Base-by-base conservation (phyloP, 2,797 vertebrate genomes). In the Oreochromis mossambicus region DNA sequence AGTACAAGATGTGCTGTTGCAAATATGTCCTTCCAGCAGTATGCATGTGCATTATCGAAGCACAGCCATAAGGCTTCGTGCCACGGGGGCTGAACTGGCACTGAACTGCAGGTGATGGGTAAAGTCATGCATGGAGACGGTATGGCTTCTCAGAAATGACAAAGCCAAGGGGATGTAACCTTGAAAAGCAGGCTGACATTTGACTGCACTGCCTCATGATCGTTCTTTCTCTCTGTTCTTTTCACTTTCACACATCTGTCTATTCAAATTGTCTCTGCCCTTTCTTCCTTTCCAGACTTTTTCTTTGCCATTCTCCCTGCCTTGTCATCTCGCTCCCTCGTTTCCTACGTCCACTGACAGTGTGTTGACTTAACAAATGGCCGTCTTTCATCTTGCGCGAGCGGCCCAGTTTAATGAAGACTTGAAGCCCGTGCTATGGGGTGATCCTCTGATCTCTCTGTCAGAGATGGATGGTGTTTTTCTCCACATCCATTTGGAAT, bases 321-420 rank as follows among this genome's bases (percentile, higher is more conserved):
- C 1, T 13, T 29, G 17, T 36, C 29, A 4, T 43, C 21, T 14
- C 63, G 19, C 34, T 26, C 32, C 36, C 76, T 55, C 80, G 17
- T 61, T 29, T 7, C 26, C 46, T 7, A 46, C 14, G 29, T 68
- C 76, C 32, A 2, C 82, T 66, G 84, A 89, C 87, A 78, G 70
- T 13, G 14, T 46, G 76, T 80, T 86, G 87, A 93, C 86, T 89
- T 88, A 86, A 90, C 84, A 90, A 94, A 92, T 85, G 80, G 77
- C 52, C 54, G 52, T 83, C 81, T 86, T 90, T 93, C 87, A 90
- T 92, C 88, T 81, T 58, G 19, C 13, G 36, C 43, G 10, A 85
- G 55, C 54, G 1, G 34, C 56, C 77, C 29, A 5, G 43, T 84
- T 83, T 85, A 92, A 91, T 87, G 81, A 90, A 89, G 86, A 83